Base-by-base conservation (phyloP, 2,113 vertebrate genomes). In the Eleginops maclovinus region DNA sequence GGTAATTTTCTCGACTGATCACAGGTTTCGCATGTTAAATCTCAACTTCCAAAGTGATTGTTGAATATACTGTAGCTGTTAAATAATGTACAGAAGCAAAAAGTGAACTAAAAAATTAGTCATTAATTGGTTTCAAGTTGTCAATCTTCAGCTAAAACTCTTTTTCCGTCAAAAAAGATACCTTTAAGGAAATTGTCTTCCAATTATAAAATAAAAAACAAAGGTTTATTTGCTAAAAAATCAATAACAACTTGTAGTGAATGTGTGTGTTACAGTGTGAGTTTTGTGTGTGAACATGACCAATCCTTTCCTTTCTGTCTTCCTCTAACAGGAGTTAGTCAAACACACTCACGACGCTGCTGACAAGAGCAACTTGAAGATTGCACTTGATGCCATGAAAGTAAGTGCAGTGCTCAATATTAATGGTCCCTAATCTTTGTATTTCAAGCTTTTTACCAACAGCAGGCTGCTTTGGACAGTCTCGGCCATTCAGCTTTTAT, bases 371-470 rank as follows among this genome's bases (percentile, higher is more conserved):
- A 97, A 98, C 90, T 89, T 99, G 61, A 96, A 95, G 74, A 89
- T 96, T 47, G 97, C 97, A 17, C 96, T 98, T 4, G 97, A 97
- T 81, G 97, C 97, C 19, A 99, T 99, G 97, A 99, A 98, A 93
- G 97, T 96, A 86, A 93, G 93, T 78, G 70, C 51, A 19, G 46
- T 66, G 2, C 72, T 82, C 60, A 28, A 22, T 46, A 77, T 53
- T 66, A 86, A 77, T 64, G 64, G 24, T 43, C 41, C 13, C 22
- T 70, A 87, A 82, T 84, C 44, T 61, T 43, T 64, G 71, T 75
- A 64, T 82, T 85, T 85, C 73, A 21, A 53, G 47, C 73, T 56
- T 62, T 71, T 80, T 82, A 40, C 55, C 68, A 62, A 63, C 12
- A 19, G 72, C 26, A 16, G 31, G 41, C 41, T 50, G 70, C 74